Evolutionary conservation across 2,888 invertebrate species (phyloP).

Genomic region (Leptogaster cylindrica): DNA sequence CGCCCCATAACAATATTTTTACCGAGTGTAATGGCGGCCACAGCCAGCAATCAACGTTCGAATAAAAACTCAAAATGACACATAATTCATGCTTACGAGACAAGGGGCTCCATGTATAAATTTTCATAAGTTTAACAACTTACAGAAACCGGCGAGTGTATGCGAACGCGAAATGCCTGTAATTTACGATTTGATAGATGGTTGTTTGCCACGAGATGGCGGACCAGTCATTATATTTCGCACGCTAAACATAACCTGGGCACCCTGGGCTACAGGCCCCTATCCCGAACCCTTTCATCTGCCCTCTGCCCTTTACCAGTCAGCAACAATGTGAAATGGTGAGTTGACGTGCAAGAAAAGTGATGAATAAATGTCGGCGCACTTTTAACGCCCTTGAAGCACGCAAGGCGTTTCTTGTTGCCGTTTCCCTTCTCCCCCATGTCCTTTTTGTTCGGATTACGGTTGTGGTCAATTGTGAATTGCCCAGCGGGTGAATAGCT

Average conservation of each 20-base stretch:
- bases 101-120: conserved; percentile 42
- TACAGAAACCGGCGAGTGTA: background rate
- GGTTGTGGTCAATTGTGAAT: background rate
- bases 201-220: conserved; percentile 44
- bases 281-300: no score
- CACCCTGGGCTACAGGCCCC: no score
- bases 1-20: conserved; percentile 38
- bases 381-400: conserved; percentile 43
- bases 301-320: background rate
- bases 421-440: background rate
- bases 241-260: conserved; percentile 41
- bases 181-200: conserved; percentile 44
- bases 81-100: conserved; percentile 51
- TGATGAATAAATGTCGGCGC: conserved; percentile 44
- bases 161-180: conserved; percentile 39
- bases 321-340: conserved; percentile 26
- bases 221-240: conserved; percentile 44
- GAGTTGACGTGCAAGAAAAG: conserved; percentile 40
- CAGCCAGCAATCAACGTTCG: conserved; percentile 50
- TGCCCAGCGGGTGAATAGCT: conserved; percentile 24
- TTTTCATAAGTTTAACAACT: conserved; percentile 43
- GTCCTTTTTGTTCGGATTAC: conserved; percentile 8
- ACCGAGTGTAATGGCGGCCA: conserved; percentile 37
- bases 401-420: conserved; percentile 41
- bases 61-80: conserved; percentile 51